Evolutionary conservation across 2,888 invertebrate species (phyloP).

Genomic region (Bombylius discolor): DNA sequence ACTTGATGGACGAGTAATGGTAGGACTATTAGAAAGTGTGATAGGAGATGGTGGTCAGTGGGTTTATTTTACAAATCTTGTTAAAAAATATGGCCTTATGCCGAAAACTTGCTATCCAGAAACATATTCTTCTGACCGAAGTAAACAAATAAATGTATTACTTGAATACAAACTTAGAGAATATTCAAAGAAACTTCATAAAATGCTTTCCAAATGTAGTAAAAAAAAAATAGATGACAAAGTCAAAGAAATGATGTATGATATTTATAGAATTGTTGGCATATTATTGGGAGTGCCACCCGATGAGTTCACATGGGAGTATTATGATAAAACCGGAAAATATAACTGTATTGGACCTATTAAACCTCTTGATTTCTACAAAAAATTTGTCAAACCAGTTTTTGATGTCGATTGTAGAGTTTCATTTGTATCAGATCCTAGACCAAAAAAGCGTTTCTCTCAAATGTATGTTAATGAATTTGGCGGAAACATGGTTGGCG

Average conservation of each 20-base stretch:
- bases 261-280: constrained; percentile 67
- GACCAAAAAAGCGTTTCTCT: no score
- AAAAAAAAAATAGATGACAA: constrained; percentile 46
- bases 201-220: constrained; percentile 50
- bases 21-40: constrained; percentile 42
- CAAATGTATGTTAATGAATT: no score
- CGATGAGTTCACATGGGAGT: constrained; percentile 68
- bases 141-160: no score
- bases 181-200: constrained; percentile 47
- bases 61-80: constrained; percentile 82
- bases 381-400: no score
- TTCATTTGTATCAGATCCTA: no score
- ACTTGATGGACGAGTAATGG: constrained; percentile 65
- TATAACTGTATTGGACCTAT: no score
- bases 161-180: constrained; percentile 75
- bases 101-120: constrained; percentile 83
- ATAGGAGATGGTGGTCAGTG: constrained; percentile 74
- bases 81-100: constrained; percentile 76
- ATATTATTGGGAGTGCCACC: constrained; percentile 74
- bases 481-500: no score
- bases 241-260: constrained; percentile 56
- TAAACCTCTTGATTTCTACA: no score
- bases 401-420: no score
- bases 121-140: constrained; percentile 50
- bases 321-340: constrained; percentile 34